Base-by-base conservation (phyloP, 1,140 invertebrate genomes). In the Pseudomyrmex sp. region DNA sequence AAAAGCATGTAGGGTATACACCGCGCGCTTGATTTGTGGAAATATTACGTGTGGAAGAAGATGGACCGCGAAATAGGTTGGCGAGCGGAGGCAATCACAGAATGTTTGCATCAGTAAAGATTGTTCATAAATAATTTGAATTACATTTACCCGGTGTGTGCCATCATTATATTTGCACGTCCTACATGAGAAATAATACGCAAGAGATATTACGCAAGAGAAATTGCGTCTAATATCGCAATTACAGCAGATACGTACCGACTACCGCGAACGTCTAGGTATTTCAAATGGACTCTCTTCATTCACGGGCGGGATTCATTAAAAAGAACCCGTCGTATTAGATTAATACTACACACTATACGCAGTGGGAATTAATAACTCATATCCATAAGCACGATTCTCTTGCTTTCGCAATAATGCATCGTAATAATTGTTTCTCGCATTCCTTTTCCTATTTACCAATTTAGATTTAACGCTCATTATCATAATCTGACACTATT, bases 351-450 rank as follows among this genome's bases (percentile, higher is more conserved):
- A 48, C 50, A 59, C 12, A 50, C 50, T 52, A 13, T 66, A 48
- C 65, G 65, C 46, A 58, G 58, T 69, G 54, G 12, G 23, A 80
- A 72, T 80, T 80, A 80, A 79, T 70, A 26, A 59, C 65, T 35
- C 35, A 44, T 12, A 72, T 12, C 54, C 76, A 48, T 70, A 18
- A 65, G 61, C 35, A 35, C 50, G 65, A 26, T 13, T 80, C 12
- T 35, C 35, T 35, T 61, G n/a, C 54, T 72, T 72, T 80, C 23
- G 46, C 50, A 61, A 72, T 48, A 80, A 59, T n/a, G 66, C 20
- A 59, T 46, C 44, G 18, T 59, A 80, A 80, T 13, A 48, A 8
- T 46, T 46, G n/a, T 13, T 46, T 20, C 5, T 18, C 26, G 7
- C 13, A 18, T 48, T 26, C 62, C 18, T 15, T n/a, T 54, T 72